Percentiles rank a stretch among this genome's conserved stretches.
Evolutionary conservation across 1,140 invertebrate species (phyloP).

Genomic region (Drosophila bifasciata): DNA sequence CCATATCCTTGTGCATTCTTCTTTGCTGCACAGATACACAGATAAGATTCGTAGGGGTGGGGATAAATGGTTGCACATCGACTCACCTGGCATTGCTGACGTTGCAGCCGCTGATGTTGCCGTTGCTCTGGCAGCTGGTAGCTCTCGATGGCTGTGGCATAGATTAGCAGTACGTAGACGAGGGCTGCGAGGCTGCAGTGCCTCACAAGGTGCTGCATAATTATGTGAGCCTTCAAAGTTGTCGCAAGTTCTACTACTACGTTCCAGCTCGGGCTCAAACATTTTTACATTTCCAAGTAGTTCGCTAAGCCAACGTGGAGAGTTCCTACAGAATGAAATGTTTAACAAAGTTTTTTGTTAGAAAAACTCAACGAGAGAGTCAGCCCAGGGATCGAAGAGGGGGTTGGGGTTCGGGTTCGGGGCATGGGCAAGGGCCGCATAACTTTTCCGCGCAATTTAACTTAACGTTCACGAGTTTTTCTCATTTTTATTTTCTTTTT

Average conservation of each 20-base stretch:
- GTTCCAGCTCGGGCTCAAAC: conserved; percentile 59
- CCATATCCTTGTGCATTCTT: not conserved
- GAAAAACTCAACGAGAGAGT: conserved; percentile 23
- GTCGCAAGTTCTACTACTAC: conserved; percentile 61
- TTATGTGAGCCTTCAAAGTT: conserved; percentile 73
- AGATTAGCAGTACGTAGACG: conserved; percentile 30
- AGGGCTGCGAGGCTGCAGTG: conserved; percentile 24
- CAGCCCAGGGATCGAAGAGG: not conserved
- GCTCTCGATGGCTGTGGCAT: not conserved
- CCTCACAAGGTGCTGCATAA: conserved; percentile 65
- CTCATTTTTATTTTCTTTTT: conserved; percentile 45
- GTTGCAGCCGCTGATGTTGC: not conserved
- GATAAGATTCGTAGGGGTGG: not conserved
- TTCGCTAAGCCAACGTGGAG: conserved; percentile 69
- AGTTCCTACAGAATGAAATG: conserved; percentile 51
- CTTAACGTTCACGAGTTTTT: conserved; percentile 57
- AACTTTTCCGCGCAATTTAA: conserved; percentile 79
- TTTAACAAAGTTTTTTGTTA: conserved; percentile 56
- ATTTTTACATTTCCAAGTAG: conserved; percentile 78
- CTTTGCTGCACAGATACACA: not conserved
- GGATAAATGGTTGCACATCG: not conserved
- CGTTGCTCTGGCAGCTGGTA: conserved; percentile 8
- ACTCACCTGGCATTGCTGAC: not conserved
- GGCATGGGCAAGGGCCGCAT: conserved; percentile 35
- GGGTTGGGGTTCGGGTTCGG: not conserved